Evolutionary conservation across 2,888 invertebrate genomes (phyloP).

Genomic region (Papilio elwesi): DNA sequence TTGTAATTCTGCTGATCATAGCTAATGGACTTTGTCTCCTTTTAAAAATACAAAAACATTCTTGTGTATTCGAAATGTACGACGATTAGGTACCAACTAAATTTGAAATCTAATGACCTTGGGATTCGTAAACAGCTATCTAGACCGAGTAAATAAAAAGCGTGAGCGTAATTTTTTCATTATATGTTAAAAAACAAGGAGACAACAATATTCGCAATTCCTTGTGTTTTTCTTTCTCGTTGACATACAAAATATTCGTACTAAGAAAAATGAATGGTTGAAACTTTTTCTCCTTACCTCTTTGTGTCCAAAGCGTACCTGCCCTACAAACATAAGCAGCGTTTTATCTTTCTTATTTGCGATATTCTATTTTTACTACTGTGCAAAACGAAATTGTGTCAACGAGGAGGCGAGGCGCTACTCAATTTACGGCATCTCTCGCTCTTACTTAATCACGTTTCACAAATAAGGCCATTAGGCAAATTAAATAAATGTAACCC

Average conservation of each 20-base stretch:
- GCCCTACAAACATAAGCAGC: constrained; percentile 22
- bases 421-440: constrained; percentile 13
- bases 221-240: constrained; percentile 1
- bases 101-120: too few relatives aligned
- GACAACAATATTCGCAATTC: constrained; percentile 6
- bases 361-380: constrained; percentile 23
- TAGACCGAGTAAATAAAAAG: too few relatives aligned
- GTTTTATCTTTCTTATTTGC: constrained; percentile 20
- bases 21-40: too few relatives aligned
- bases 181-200: too few relatives aligned
- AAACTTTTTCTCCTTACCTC: constrained; percentile 19
- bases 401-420: constrained; percentile 26
- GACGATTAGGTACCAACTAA: too few relatives aligned
- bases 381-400: constrained; percentile 28
- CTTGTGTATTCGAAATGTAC: too few relatives aligned
- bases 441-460: constrained; percentile 36
- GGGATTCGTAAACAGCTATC: too few relatives aligned
- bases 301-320: constrained; percentile 16
- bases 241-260: constrained; percentile 19
- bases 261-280: constrained; percentile 13
- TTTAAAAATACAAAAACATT: too few relatives aligned
- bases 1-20: too few relatives aligned
- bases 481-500: constrained; percentile 31
- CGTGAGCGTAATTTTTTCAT: too few relatives aligned
- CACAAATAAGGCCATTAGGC: constrained; percentile 34